Evolutionary conservation across 2,797 vertebrate genomes (phyloP), one percentile per base, ranked within the genome.

Genomic region (Gadopsis marmoratus): DNA sequence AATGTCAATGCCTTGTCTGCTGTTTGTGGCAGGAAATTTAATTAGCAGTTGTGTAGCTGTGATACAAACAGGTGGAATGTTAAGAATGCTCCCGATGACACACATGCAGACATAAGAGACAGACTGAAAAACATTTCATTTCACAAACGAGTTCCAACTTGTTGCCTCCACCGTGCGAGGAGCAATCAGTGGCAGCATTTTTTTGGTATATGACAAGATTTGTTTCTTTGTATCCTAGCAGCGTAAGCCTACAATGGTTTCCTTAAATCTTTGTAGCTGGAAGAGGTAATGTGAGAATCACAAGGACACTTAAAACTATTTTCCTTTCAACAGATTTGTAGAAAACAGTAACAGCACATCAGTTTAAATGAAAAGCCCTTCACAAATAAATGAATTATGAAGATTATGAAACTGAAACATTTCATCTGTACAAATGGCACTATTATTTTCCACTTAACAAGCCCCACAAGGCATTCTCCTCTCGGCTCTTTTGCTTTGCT

Each of bases 21-120:
- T 91, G 91, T 96, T 94, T 95, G 95, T 92, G 93, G 94, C 94
- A 94, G 95, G 95, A 95, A 96, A 95, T 93, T 94, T 95, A 96
- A 96, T 96, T 95, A 96, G 94, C 92, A 92, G 93, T 94, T 92
- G 90, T 95, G 94, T 92, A 94, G 95, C 96, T 89, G 90, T 47
- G 62, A 89, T 94, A 94, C 92, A 91, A 94, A 92, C 94, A 96
- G 95, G 94, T 97, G 96, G 96, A 97, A 97, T 96, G 95, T 88
- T 78, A 95, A 93, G 95, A 97, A 96, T 96, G 95, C 89, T 33
- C 71, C 82, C 56, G 90, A 91, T 91, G 90, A 94, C 85, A 92
- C 79, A 82, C 70, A 74, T 39, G 56, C 68, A 74, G 55, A 79
- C 63, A 59, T 47, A 74, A 35, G 41, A 89, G 51, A 80, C 75